Base-by-base conservation (phyloP, 2,113 vertebrate species). In the Casuarius casuarius region DNA sequence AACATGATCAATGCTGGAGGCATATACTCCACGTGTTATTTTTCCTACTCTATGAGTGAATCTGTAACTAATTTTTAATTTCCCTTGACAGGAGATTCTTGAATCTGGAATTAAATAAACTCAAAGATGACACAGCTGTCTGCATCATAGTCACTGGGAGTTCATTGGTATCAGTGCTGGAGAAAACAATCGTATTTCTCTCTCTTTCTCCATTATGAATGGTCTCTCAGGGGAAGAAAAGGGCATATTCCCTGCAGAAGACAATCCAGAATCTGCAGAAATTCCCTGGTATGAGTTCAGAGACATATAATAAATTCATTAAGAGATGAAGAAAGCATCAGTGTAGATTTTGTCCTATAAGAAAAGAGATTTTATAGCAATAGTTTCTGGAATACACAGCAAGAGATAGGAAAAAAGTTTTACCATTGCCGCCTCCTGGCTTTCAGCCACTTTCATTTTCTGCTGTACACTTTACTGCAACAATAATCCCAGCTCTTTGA, bases 1-100 rank as follows among this genome's bases (percentile, higher is more conserved):
- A 14, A 56, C 35, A 74, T 0, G 0, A 13, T 17, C 40, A 4
- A 5, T 28, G 67, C 35, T 70, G 49, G 31, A 80, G 15, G 4
- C 18, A 14, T 8, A 15, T 51, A 26, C 33, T 28, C 48, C 48
- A 28, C 15, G 25, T 72, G 16, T 38, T n/a, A 18, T 8, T 22
- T 71, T 72, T 52, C 46, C 49, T 35, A 18, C 23, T 72, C 4
- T 25, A 25, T 38, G 48, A 38, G 6, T 38, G 35, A 52, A 38
- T 54, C 70, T 72, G 25, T 51, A 72, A 52, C 25, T 72, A 72
- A 54, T 19, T 42, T 77, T 62, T 74, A 14, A 26, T 80, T 86
- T 86, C 29, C 35, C 25, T 71, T 74, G 33, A 81, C 35, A 86
- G 54, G 14, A 71, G 7, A 35, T 21, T 73, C 59, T 80, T 62